These are phyloP conservation scores for Neopelma chrysocephalum DNA, from an alignment of 2,797 vertebrate genomes.

Conservation along the genomic window DNA sequence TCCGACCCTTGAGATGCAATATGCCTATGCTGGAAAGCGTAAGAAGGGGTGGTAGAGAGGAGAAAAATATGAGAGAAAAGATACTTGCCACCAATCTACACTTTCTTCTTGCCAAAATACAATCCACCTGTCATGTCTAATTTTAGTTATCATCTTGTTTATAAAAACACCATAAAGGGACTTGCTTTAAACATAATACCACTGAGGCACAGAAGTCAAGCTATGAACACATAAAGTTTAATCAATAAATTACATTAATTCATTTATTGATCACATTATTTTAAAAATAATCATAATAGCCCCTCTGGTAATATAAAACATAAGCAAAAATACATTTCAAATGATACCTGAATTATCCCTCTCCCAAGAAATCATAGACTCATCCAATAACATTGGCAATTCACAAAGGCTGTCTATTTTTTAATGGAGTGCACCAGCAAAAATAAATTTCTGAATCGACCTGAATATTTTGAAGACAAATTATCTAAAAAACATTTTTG, in stretches of 20 bases:
- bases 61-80: slow-evolving; percentile 25
- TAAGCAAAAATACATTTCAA: neutral
- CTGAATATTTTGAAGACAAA: neutral
- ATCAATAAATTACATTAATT: slow-evolving; percentile 52
- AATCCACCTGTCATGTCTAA: slow-evolving; percentile 31
- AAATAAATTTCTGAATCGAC: neutral
- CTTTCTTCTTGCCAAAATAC: slow-evolving; percentile 51
- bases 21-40: neutral
- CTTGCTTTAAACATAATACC: neutral
- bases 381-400: neutral
- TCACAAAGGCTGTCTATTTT: neutral
- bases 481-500: neutral
- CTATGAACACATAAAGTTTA: slow-evolving; percentile 4
- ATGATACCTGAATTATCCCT: neutral
- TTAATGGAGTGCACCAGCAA: neutral
- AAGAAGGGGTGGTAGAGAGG: neutral
- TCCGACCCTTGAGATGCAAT: neutral
- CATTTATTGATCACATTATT: neutral
- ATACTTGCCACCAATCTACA: slow-evolving; percentile 20
- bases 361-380: neutral
- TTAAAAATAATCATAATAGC: neutral
- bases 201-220: neutral
- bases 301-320: slow-evolving; percentile 11
- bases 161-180: neutral
- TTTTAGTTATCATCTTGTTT: slow-evolving; percentile 47